Evolutionary conservation across 1,140 invertebrate genomes (phyloP).

Genomic region (Tribolium madens): DNA sequence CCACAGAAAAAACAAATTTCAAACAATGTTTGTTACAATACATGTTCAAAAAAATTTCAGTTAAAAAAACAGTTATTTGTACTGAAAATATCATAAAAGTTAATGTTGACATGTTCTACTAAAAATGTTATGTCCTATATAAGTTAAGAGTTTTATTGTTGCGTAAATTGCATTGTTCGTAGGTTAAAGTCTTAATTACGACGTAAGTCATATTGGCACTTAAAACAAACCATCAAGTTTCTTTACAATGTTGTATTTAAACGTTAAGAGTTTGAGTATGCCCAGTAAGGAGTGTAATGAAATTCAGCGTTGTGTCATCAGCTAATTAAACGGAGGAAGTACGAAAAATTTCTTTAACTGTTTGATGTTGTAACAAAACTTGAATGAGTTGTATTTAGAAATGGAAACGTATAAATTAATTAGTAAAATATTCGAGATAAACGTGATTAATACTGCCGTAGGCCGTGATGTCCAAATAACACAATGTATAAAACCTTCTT

Average conservation of each 20-base stretch:
- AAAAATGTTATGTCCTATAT: not conserved
- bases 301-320: slow-evolving; percentile 10
- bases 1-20: not conserved
- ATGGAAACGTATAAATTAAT: slow-evolving; percentile 31
- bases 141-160: not conserved
- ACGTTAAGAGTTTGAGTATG: not conserved
- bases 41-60: too few species aligned
- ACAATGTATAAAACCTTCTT: slow-evolving; percentile 10
- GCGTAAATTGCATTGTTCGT: not conserved
- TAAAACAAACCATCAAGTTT: not conserved
- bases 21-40: not conserved
- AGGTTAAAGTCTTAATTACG: not conserved
- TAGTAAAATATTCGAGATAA: slow-evolving; percentile 5
- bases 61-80: too few species aligned
- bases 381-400: not conserved
- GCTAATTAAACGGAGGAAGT: slow-evolving; percentile 4
- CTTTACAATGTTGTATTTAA: not conserved
- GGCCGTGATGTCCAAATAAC: slow-evolving; percentile 27
- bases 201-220: not conserved
- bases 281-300: not conserved
- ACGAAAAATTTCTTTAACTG: slow-evolving; percentile 4
- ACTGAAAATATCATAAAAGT: not conserved
- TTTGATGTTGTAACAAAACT: not conserved
- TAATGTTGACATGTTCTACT: not conserved
- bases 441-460: not conserved